Conservation (phyloP, 2,888 invertebrate genomes). For the Nesidiocoris tenuis region DNA sequence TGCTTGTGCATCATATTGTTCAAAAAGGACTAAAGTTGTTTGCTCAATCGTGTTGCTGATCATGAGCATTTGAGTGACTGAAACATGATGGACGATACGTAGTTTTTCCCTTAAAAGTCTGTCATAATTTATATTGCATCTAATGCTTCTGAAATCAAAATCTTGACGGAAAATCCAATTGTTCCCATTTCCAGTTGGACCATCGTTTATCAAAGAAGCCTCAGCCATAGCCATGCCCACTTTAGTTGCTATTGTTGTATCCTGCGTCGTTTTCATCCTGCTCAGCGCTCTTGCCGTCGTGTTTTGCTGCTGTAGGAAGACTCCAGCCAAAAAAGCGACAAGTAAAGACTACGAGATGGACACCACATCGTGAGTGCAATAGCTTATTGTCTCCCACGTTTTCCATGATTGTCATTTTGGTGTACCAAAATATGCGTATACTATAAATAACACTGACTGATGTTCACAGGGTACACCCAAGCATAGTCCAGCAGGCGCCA, state of each 20-base stretch:
- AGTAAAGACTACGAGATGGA: constrained; percentile 91
- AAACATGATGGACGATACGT: no score
- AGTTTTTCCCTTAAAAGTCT: no score
- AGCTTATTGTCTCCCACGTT: no score
- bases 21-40: background rate
- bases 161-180: no score
- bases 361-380: constrained; percentile 60
- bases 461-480: constrained; percentile 65
- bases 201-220: constrained; percentile 76
- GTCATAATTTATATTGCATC: no score
- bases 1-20: background rate
- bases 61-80: no score
- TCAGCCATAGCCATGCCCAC: constrained; percentile 75
- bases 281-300: constrained; percentile 74
- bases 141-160: no score
- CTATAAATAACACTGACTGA: no score
- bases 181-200: constrained; percentile 64
- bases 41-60: no score
- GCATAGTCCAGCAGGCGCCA: constrained; percentile 80
- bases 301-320: constrained; percentile 81
- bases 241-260: constrained; percentile 73
- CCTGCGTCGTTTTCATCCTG: constrained; percentile 75
- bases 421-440: no score
- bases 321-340: constrained; percentile 75
- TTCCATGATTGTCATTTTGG: no score